Evolutionary conservation across 2,113 vertebrate species (phyloP).

Genomic region (Chiloscyllium plagiosum): DNA sequence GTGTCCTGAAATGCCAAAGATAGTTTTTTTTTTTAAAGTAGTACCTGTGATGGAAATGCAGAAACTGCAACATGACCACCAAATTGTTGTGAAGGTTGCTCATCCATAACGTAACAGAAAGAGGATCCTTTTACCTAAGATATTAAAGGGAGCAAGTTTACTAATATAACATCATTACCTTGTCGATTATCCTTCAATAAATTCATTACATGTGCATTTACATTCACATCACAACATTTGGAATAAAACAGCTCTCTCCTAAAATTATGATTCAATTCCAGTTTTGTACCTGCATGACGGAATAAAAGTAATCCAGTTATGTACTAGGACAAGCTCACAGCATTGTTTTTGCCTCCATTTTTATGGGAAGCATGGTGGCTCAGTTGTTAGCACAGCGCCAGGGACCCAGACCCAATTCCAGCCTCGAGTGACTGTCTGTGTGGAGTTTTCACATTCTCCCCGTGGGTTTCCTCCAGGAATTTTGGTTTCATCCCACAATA

Average conservation of each 20-base stretch:
- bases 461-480: too few species aligned
- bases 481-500: too few species aligned
- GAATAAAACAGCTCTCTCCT: not conserved
- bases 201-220: not conserved
- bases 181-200: not conserved
- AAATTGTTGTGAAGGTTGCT: slow-evolving; percentile 78
- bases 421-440: too few species aligned
- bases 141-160: slow-evolving; percentile 33
- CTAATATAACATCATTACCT: not conserved
- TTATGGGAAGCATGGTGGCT: too few species aligned
- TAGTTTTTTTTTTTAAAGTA: not conserved
- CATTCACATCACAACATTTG: not conserved
- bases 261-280: not conserved
- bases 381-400: too few species aligned
- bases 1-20: not conserved
- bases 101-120: slow-evolving; percentile 71
- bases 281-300: not conserved
- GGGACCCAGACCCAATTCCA: too few species aligned
- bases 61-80: slow-evolving; percentile 69
- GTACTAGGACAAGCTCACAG: not conserved
- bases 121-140: slow-evolving; percentile 52
- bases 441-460: too few species aligned
- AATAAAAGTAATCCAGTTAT: not conserved
- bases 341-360: too few species aligned
- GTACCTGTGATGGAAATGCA: slow-evolving; percentile 82